Evolutionary conservation across 2,797 vertebrate species (phyloP), one percentile per base, ranked within the genome.

Genomic region (Notamacropus eugenii): DNA sequence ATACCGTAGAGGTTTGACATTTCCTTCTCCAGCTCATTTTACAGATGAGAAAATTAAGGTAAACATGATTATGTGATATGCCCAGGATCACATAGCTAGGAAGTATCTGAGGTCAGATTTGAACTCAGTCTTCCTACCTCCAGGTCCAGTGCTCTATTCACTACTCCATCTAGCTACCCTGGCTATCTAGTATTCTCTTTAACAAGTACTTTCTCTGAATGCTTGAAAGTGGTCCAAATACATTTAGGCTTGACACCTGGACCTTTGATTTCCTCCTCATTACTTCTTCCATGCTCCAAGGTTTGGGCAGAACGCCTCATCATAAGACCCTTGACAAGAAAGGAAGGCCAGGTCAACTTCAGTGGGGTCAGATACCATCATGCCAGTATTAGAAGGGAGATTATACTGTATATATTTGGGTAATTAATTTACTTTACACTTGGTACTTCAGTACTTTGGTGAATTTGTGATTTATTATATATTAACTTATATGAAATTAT

Each of bases 401-500:
- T 24, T 40, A 82, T 74, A n/a, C 12, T 67, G 22, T 6, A 22
- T 6, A 40, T 24, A 40, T 24, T 46, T 82, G 1, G 8, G n/a
- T 2, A 90, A 29, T 90, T 54, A 90, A 40, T 90, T 90, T 46
- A 74, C n/a, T 90, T 90, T 74, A 82, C 6, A 46, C 40, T 22
- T 82, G 8, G 19, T 82, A 82, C 19, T 46, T 40, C 19, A 82
- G 8, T 82, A 82, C 40, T 82, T 82, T 46, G n/a, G 22, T 82
- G n/a, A 82, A 19, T 46, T 19, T 40, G 1, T n/a, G 67, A 82
- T 46, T 95, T 96, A 94, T 54, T 93, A 1, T 54, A 16, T 34
- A 95, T 34, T 3, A 87, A 96, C 90, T 95, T 97, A 92, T 96
- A 93, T 92, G 93, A 91, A 95, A 93, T 94, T 97, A 94, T 27